Conservation (phyloP, 2,797 vertebrate species). For the Ibycter americanus region DNA sequence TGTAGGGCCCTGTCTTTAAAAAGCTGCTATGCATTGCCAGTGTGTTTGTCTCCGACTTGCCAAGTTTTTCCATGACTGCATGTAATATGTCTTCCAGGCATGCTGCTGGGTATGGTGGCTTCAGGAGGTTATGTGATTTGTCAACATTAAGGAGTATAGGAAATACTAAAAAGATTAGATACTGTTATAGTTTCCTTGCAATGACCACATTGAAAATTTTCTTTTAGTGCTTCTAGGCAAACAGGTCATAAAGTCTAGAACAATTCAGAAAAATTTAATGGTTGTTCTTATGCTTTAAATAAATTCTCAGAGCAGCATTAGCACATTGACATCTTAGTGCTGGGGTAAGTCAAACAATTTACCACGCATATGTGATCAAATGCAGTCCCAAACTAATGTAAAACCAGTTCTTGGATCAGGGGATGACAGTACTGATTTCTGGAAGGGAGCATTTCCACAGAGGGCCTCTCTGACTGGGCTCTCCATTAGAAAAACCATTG, state of each 20-base stretch:
- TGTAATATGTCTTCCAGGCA: neutral
- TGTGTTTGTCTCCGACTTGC: neutral
- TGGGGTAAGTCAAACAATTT: neutral
- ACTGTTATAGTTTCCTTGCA: neutral
- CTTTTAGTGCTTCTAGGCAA: neutral
- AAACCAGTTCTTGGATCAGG: neutral
- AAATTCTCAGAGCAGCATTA: neutral
- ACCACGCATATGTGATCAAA: neutral
- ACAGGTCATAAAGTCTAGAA: neutral
- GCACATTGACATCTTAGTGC: neutral
- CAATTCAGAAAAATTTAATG: neutral
- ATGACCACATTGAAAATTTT: neutral
- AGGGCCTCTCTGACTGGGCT: neutral
- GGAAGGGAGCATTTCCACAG: neutral
- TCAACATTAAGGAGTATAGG: neutral
- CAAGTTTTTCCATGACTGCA: neutral
- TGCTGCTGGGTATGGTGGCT: neutral
- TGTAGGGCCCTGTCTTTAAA: neutral
- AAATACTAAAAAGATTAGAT: neutral
- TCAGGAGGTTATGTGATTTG: neutral
- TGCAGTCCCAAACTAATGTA: neutral
- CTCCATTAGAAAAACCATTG: neutral
- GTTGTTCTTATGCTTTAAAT: neutral
- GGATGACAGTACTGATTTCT: neutral
- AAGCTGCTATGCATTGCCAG: neutral